Evolutionary conservation across 2,113 vertebrate genomes (phyloP).

Genomic region (Dasypus novemcinctus): DNA sequence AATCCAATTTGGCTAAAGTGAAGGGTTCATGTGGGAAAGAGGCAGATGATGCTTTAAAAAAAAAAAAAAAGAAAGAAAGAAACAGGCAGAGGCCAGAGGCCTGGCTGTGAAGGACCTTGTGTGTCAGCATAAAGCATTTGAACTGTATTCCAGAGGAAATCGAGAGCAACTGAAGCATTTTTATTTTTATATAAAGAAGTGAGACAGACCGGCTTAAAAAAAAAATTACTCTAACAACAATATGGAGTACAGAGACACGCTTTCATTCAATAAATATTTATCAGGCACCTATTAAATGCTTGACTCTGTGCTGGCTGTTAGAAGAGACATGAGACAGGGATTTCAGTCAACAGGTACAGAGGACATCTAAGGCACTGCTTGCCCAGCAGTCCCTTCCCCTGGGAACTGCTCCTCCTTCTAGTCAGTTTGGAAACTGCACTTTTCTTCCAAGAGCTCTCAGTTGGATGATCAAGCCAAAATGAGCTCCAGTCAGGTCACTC

Average conservation of each 20-base stretch:
- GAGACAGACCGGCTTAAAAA: constrained; percentile 37
- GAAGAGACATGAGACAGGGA: background rate
- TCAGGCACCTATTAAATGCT: background rate
- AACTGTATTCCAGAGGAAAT: constrained; percentile 53
- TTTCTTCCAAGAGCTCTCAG: background rate
- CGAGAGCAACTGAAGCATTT: constrained; percentile 40
- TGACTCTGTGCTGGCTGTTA: background rate
- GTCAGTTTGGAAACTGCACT: background rate
- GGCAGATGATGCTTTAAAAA: constrained; percentile 32
- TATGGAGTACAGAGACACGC: background rate
- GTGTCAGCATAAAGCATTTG: constrained; percentile 33
- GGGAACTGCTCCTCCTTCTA: background rate
- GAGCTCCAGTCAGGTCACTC: background rate
- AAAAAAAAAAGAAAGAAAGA: background rate
- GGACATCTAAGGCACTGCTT: background rate
- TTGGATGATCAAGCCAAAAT: background rate
- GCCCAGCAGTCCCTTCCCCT: background rate
- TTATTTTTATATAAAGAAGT: constrained; percentile 58
- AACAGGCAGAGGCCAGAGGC: constrained; percentile 42
- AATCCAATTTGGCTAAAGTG: constrained; percentile 51
- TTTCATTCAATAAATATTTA: background rate
- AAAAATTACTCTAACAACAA: background rate
- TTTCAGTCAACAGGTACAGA: background rate
- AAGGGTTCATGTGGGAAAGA: constrained; percentile 48
- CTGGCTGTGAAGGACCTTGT: constrained; percentile 44